Percentiles rank a stretch among this genome's conserved stretches.
Evolutionary conservation across 2,113 vertebrate genomes (phyloP).

Genomic region (Mustelus asterias): DNA sequence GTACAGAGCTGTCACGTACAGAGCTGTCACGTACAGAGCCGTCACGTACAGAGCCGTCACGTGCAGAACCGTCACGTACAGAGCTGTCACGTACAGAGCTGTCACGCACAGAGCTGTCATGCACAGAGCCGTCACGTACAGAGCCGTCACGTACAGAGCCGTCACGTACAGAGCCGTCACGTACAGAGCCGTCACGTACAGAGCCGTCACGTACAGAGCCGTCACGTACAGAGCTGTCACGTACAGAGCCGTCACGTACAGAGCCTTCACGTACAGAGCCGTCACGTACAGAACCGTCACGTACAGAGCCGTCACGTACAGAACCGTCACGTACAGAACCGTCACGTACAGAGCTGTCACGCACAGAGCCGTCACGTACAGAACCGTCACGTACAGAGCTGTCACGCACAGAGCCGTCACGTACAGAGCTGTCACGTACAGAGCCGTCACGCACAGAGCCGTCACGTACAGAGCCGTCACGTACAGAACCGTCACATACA

Average conservation of each 20-base stretch:
- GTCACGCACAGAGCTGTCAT: too few relatives aligned
- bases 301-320: not conserved
- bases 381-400: too few relatives aligned
- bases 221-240: too few relatives aligned
- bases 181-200: not conserved
- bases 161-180: not conserved
- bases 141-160: too few relatives aligned
- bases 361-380: not conserved
- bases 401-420: not conserved
- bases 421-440: too few relatives aligned
- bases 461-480: not conserved
- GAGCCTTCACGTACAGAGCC: not conserved
- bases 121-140: not conserved
- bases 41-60: too few relatives aligned
- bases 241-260: not conserved
- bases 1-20: not conserved
- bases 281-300: too few relatives aligned
- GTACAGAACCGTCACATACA: too few relatives aligned
- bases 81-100: too few relatives aligned
- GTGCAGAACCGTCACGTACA: not conserved
- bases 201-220: not conserved
- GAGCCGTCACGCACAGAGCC: too few relatives aligned
- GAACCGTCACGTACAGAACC: not conserved
- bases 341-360: too few relatives aligned
- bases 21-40: not conserved